Evolutionary conservation across 2,888 invertebrate species (phyloP), one percentile per base, ranked within the genome.

Genomic region (Drosophila setosimentum): DNA sequence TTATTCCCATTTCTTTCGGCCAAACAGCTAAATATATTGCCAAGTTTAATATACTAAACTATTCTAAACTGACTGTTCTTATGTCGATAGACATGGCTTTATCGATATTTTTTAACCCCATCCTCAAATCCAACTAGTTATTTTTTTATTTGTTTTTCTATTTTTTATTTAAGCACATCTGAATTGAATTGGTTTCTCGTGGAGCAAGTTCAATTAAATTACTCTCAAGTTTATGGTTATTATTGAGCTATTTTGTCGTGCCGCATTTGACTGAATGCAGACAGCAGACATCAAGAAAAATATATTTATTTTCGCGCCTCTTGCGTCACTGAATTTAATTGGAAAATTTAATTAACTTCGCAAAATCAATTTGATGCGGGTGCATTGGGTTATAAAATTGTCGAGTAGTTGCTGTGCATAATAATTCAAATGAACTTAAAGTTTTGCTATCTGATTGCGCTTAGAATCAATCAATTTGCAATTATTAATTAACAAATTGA

Each of bases 301-400:
- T 21, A 29, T 29, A 37, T 61, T 10, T 10, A 37, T 30, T 62
- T 1, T 35, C 3, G 7, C 35, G 54, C 32, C 40, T 40, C 48
- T 51, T 49, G 68, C 42, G 24, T 81, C 61, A 55, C 59, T 68
- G 40, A 29, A 49, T 49, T 35, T 61, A 42, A 67, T 55, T 50
- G 50, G n/a, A 32, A 58, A 61, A 73, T 72, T 68, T 54, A 75
- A 77, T 77, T 70, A 75, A 63, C 33, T 63, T 73, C 63, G 51
- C 29, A 33, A 63, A 68, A 57, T 13, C n/a, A 45, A 58, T 64
- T 53, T 71, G 42, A 29, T 24, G 29, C 16, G 18, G 11, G 29
- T 27, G 35, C 33, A 27, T 18, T 13, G 8, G 49, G 8, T 40
- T 49, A 45, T 53, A 18, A 48, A 54, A 21, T 32, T 2, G 13